Conservation (phyloP, 1,140 invertebrate genomes). For the Propsilocerus akamusi region DNA sequence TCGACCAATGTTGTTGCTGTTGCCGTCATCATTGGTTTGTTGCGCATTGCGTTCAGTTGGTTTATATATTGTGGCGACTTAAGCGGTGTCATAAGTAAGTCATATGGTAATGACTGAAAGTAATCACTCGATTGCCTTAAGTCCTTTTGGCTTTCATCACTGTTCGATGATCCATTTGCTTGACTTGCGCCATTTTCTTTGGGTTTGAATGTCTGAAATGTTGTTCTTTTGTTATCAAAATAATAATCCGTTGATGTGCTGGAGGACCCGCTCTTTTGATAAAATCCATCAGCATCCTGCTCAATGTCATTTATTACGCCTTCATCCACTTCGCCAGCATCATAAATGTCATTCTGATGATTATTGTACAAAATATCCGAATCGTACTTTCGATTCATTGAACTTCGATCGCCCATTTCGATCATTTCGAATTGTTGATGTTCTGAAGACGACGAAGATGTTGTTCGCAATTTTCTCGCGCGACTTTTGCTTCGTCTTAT, state of each 20-base stretch:
- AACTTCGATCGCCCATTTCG: neutral
- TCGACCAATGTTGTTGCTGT: neutral
- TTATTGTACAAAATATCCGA: neutral
- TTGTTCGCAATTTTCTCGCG: neutral
- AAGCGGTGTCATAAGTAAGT: neutral
- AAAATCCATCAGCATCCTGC: neutral
- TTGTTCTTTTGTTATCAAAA: neutral
- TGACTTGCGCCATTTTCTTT: neutral
- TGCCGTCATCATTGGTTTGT: neutral
- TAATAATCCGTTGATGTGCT: neutral
- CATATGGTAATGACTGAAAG: neutral
- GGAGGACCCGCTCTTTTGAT: neutral
- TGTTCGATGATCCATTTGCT: neutral
- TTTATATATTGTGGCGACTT: neutral
- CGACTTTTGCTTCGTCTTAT: neutral
- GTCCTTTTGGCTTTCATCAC: neutral
- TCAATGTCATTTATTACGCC: constrained; percentile 3
- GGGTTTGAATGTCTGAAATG: neutral
- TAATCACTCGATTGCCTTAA: neutral
- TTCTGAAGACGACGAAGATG: neutral
- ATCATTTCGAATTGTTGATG: neutral
- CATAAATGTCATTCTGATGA: neutral
- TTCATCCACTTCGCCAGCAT: neutral
- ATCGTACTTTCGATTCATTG: neutral
- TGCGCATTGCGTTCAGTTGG: neutral